Evolutionary conservation across 2,113 vertebrate species (phyloP), one percentile per base, ranked within the genome.

Genomic region (Daphoenositta chrysoptera): DNA sequence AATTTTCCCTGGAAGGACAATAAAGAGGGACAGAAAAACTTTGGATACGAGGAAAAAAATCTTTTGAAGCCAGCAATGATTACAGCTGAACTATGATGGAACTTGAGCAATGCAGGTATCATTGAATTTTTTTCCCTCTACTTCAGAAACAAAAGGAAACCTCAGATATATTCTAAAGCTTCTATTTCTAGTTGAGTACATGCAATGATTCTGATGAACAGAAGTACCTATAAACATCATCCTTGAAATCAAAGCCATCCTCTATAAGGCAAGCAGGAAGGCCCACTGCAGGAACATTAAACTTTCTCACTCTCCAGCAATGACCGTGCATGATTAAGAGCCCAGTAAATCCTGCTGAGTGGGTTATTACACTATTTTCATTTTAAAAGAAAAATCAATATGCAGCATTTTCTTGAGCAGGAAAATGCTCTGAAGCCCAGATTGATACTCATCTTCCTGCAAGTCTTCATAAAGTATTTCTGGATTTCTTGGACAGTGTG

Each of bases 351-450:
- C 73, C 87, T 90, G 73, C 91, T 75, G 79, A 96, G 95, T 79
- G 80, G 87, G 64, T 91, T 75, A 94, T 86, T 80, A 78, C 22
- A 27, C 81, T 73, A 39, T 90, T 95, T 97, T 93, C 76, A 84
- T 95, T 95, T 95, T 71, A 94, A 94, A 94, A 85, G 82, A 68
- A 87, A 93, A 93, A 95, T 94, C 89, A 86, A 96, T 92, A 91
- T 16, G 71, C 72, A 86, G 71, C 87, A 72, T 94, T 92, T 95
- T 92, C 78, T 51, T 79, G 27, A 91, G 28, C 79, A 83, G 66
- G 53, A 64, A 92, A 83, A 87, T 19, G 48, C 45, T 88, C 86
- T 18, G 5, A 92, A 81, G 88, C 16, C 5, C 54, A 85, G 73
- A 84, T 6, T 88, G 88, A 88, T 86, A 63, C 64, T 93, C 56